Evolutionary conservation across 2,797 vertebrate genomes (phyloP).

Genomic region (Myoxocephalus aenaeus): DNA sequence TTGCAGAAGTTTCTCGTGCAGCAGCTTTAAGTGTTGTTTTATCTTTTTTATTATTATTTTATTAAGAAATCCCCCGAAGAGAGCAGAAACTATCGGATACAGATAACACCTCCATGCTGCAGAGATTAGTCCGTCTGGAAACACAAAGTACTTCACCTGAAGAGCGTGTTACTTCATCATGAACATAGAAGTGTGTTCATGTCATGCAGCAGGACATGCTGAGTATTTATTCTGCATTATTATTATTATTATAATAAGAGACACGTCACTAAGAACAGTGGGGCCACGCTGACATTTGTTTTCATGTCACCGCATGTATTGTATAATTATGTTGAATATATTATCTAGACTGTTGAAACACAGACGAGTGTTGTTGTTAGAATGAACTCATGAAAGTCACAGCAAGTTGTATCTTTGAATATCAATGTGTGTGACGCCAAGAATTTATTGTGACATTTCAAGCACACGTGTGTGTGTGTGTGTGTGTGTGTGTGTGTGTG

Average conservation of each 20-base stretch:
- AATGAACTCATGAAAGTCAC: neutral
- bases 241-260: neutral
- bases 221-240: neutral
- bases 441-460: neutral
- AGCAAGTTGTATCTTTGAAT: neutral
- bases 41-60: conserved; percentile 21
- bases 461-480: neutral
- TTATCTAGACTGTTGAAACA: neutral
- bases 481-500: no score
- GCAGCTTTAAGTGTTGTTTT: conserved; percentile 45
- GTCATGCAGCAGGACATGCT: accelerated
- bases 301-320: no score
- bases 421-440: neutral
- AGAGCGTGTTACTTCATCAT: conserved; percentile 5
- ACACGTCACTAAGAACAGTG: neutral
- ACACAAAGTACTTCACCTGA: conserved; percentile 5
- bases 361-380: neutral
- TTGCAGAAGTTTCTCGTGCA: conserved; percentile 47
- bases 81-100: conserved; percentile 24
- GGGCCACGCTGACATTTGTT: no score
- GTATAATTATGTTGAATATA: neutral
- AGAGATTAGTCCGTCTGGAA: conserved; percentile 1
- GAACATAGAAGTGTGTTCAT: neutral
- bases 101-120: conserved; percentile 10
- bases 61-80: conserved; percentile 50